Evolutionary conservation across 1,140 invertebrate species (phyloP), one percentile per base, ranked within the genome.

Genomic region (Fopius arisanus): DNA sequence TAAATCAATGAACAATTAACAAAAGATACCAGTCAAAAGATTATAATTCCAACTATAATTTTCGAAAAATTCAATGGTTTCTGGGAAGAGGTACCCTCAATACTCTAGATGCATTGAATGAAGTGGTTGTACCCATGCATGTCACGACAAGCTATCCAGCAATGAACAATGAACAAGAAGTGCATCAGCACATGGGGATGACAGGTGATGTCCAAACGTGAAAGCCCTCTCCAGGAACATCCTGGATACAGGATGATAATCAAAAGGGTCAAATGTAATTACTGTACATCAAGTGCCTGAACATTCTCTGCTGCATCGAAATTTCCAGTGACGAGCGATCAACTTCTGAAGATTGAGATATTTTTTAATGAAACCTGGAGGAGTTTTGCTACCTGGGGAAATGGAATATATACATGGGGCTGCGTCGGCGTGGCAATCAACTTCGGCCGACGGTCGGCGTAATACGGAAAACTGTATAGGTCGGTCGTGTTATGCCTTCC

Each of bases 401-500:
- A 12, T 40, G 23, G 31, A 29, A 67, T 66, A 31, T 23, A 31
- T 21, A 7, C 12, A 37, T 37, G 28, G 16, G 29, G 63, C 28
- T 54, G 43, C 54, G 40, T 73, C 23, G 26, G 23, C 29, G 59
- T 29, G 41, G 65, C 72, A 73, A 73, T 59, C 65, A 69, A 65
- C 1, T 65, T 31, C n/a, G 16, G 23, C 23, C 16, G 19, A 33
- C 33, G 65, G 23, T 33, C 48, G 68, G 67, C 48, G 66, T 70
- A 74, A 71, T 72, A 73, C 75, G 75, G 68, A 73, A 71, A 71
- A 67, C 75, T 65, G 68, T 75, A 65, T 70, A 77, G 72, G 68
- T 62, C 68, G 75, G 72, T 43, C 71, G 33, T 77, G 72, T 74
- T 74, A 71, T 77, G 68, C 72, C 65, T 74, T 77, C 68, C 72